Percentiles rank a stretch among this genome's conserved stretches.
Conservation (phyloP, 1,140 invertebrate species). For the Melitaea cinxia region DNA sequence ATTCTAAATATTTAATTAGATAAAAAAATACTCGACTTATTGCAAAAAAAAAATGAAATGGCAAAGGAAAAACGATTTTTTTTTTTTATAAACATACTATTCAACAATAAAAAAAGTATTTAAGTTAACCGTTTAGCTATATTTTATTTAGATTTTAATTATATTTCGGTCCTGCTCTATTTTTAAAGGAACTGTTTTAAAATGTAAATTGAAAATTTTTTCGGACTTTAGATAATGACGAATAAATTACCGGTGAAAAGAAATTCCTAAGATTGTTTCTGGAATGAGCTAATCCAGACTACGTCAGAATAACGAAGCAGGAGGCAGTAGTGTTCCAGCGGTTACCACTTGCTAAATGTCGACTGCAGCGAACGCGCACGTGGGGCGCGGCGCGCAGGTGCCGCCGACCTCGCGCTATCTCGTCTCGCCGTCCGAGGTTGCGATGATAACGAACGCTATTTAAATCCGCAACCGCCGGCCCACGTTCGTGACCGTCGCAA, state of each 20-base stretch:
- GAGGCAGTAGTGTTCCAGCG: slow-evolving; percentile 36
- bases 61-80: too few relatives aligned
- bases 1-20: too few relatives aligned
- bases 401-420: slow-evolving; percentile 78
- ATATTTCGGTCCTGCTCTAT: too few relatives aligned
- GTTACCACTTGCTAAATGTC: slow-evolving; percentile 50
- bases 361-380: slow-evolving; percentile 61
- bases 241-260: background rate
- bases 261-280: slow-evolving; percentile 14
- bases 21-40: too few relatives aligned
- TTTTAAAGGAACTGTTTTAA: too few relatives aligned
- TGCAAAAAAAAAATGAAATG: too few relatives aligned
- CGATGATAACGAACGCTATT: slow-evolving; percentile 76
- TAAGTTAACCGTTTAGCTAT: too few relatives aligned
- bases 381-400: slow-evolving; percentile 72
- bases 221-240: background rate
- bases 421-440: slow-evolving; percentile 75
- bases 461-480: slow-evolving; percentile 58
- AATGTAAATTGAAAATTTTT: background rate
- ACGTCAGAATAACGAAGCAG: background rate
- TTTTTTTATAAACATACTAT: too few relatives aligned
- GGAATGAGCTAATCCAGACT: slow-evolving; percentile 28
- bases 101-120: too few relatives aligned
- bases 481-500: slow-evolving; percentile 62
- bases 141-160: too few relatives aligned